Percentiles rank a stretch among this genome's conserved stretches.
These are phyloP conservation scores for Hemaris fuciformis DNA, from an alignment of 2,888 invertebrate species.

Conservation along the genomic window DNA sequence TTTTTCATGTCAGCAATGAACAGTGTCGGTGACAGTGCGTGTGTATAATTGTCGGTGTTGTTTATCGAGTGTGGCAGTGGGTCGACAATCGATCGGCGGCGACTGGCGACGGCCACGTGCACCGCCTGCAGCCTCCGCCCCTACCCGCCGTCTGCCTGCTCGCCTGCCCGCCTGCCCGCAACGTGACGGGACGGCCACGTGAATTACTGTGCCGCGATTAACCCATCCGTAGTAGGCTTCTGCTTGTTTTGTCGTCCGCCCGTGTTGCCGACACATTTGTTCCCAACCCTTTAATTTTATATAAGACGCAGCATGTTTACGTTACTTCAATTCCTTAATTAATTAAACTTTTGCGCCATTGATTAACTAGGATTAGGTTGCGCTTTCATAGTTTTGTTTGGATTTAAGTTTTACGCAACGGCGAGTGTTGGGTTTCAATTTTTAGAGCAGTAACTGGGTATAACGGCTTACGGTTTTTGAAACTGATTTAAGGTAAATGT, in stretches of 20 bases:
- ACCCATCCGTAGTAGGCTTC: slow-evolving; percentile 26
- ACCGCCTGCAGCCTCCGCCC: slow-evolving; percentile 33
- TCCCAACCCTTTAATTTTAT: background rate
- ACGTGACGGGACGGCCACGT: slow-evolving; percentile 43
- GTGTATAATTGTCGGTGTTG: slow-evolving; percentile 18
- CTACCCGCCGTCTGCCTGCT: slow-evolving; percentile 20
- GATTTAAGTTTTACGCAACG: no score
- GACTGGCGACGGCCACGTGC: slow-evolving; percentile 43
- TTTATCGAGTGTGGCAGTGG: slow-evolving; percentile 22
- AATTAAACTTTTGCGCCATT: no score
- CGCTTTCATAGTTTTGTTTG: no score
- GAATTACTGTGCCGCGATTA: slow-evolving; percentile 25
- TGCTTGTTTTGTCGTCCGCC: slow-evolving; percentile 20
- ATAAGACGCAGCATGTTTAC: background rate
- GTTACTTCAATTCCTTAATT: background rate
- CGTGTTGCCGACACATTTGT: background rate
- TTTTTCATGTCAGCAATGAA: slow-evolving; percentile 1
- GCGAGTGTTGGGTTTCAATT: no score
- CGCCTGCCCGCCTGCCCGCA: slow-evolving; percentile 24
- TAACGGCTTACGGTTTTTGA: no score
- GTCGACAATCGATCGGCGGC: slow-evolving; percentile 35
- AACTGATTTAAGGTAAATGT: no score
- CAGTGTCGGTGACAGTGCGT: background rate
- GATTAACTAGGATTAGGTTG: background rate
- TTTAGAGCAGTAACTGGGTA: no score